Conservation (phyloP, 2,888 invertebrate species). For the Oscheius sp. region DNA sequence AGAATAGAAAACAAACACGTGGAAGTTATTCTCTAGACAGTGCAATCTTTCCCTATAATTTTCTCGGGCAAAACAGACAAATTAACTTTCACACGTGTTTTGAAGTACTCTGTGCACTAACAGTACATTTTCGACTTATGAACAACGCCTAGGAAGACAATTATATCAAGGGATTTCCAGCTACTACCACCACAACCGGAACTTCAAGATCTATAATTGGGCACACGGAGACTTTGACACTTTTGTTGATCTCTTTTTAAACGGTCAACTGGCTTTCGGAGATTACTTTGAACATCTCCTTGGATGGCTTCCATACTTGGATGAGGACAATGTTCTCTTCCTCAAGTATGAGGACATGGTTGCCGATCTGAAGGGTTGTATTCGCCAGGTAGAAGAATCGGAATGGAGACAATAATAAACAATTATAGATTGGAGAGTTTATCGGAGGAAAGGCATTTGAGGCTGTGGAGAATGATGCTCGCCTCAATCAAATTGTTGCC, state of each 20-base stretch:
- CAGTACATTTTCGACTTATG: not conserved
- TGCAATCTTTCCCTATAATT: too few relatives aligned
- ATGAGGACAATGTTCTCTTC: conserved; percentile 64
- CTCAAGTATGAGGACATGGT: conserved; percentile 67
- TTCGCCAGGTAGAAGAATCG: conserved; percentile 40
- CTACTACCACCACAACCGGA: conserved; percentile 62
- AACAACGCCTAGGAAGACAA: too few relatives aligned
- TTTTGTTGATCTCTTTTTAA: conserved; percentile 67
- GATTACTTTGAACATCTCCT: conserved; percentile 67
- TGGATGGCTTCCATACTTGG: conserved; percentile 58
- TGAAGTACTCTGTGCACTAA: not conserved
- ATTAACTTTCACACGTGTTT: not conserved
- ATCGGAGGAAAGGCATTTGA: conserved; percentile 60
- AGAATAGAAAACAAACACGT: not conserved
- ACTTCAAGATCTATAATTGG: conserved; percentile 69
- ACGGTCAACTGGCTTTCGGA: conserved; percentile 63
- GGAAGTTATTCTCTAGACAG: not conserved
- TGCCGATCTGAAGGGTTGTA: conserved; percentile 51
- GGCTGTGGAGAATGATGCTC: conserved; percentile 49
- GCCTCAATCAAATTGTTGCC: conserved; percentile 53
- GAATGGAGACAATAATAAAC: not conserved
- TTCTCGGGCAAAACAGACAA: too few relatives aligned
- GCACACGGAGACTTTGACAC: conserved; percentile 59
- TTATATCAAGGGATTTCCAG: too few relatives aligned
- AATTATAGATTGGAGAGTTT: conserved; percentile 60